A percentile compares a stretch with the other conserved stretches of the same genome.
Conservation (phyloP, 2,113 vertebrate genomes). For the Pseudolaguvia tuberculata region DNA sequence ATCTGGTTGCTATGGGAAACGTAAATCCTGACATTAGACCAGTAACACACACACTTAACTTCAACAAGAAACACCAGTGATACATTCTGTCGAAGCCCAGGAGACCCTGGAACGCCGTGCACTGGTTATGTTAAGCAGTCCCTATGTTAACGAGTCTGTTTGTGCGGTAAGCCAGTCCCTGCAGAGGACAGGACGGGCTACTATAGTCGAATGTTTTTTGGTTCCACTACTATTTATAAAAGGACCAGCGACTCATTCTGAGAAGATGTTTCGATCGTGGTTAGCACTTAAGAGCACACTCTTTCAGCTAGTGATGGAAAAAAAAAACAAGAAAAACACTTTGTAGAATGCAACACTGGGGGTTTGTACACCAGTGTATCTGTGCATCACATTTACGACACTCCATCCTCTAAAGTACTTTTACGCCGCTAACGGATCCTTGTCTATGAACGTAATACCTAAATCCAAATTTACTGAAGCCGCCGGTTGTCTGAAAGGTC, state of each 20-base stretch:
- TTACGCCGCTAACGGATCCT: no score
- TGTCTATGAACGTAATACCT: no score
- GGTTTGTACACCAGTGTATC: no score
- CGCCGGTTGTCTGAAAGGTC: no score
- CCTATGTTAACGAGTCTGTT: conserved; percentile 9
- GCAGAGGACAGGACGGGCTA: conserved; percentile 24
- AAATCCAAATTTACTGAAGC: no score
- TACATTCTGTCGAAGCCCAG: no score
- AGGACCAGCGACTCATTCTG: conserved; percentile 8
- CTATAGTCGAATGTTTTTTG: conserved; percentile 38
- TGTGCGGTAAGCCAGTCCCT: conserved; percentile 44
- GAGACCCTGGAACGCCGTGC: not conserved
- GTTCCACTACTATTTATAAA: conserved; percentile 34
- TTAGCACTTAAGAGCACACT: conserved; percentile 7
- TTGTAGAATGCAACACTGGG: no score
- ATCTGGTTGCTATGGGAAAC: not conserved
- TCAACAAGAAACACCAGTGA: not conserved
- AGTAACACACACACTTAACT: not conserved
- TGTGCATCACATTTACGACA: no score
- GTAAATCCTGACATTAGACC: not conserved
- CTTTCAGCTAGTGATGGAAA: not conserved
- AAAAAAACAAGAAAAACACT: not conserved
- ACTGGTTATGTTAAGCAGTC: not conserved
- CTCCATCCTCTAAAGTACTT: no score
- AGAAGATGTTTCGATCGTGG: conserved; percentile 14